phyloP scores from a whole-genome alignment of 2,113 vertebrate genomes.

The Pseudopipra pipra region DNA sequence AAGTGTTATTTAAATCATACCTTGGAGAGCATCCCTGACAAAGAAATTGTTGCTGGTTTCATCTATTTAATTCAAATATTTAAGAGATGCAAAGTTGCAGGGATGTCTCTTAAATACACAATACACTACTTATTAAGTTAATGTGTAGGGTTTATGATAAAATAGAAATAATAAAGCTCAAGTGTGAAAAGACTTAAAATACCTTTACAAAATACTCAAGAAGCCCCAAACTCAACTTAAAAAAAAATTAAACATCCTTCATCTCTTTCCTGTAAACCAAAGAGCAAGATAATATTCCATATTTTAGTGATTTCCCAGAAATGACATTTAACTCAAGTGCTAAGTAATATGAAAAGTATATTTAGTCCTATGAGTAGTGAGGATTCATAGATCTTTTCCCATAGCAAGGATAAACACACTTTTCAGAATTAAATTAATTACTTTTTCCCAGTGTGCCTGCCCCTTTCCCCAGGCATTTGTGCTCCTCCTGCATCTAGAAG shows the following conservation, averaged over 20 bases:
- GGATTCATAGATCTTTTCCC: background rate
- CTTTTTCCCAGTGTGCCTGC: background rate
- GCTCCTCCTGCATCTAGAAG: background rate
- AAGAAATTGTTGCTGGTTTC: background rate
- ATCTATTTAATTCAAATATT: background rate
- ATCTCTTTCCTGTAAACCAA: background rate
- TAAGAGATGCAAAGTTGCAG: background rate
- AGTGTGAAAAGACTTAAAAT: background rate
- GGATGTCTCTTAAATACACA: background rate
- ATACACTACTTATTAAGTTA: background rate
- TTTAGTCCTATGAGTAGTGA: background rate
- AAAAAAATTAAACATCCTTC: background rate
- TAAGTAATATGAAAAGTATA: background rate
- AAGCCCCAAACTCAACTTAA: background rate
- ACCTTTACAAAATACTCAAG: background rate
- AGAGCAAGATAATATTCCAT: background rate
- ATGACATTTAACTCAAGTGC: background rate
- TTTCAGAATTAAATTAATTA: background rate
- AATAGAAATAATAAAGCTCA: background rate
- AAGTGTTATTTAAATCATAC: background rate
- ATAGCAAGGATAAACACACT: background rate
- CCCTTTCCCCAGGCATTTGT: background rate
- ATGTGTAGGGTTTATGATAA: background rate
- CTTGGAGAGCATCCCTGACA: background rate
- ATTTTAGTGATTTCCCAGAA: background rate